Percentiles rank a stretch among this genome's conserved stretches.
These are phyloP conservation scores for Eudyptes chrysolophus DNA, from an alignment of 2,113 vertebrate species.

Conservation along the genomic window DNA sequence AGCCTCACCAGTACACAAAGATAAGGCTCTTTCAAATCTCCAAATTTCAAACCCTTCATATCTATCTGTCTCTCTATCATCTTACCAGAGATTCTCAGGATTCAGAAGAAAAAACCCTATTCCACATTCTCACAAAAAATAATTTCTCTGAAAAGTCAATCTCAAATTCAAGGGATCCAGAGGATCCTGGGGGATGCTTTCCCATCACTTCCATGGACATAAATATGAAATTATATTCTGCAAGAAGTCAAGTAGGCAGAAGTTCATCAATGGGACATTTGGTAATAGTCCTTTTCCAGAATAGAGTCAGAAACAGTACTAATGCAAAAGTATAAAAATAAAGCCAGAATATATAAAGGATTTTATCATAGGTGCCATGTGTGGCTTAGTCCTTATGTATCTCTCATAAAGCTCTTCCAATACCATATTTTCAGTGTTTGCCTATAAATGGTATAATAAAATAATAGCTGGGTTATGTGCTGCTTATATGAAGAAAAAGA, in stretches of 20 bases:
- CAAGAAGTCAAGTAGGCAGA: neutral
- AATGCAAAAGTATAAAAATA: neutral
- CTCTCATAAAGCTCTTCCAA: neutral
- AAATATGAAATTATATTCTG: neutral
- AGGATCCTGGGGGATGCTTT: neutral
- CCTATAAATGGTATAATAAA: neutral
- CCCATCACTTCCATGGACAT: neutral
- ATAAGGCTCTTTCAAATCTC: neutral
- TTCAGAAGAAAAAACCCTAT: neutral
- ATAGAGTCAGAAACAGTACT: neutral
- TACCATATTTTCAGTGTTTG: neutral
- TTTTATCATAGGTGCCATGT: neutral
- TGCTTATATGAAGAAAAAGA: neutral
- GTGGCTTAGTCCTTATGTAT: neutral
- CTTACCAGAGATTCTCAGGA: neutral
- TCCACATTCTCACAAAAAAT: neutral
- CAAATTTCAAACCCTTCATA: neutral
- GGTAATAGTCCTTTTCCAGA: neutral
- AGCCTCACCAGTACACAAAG: neutral
- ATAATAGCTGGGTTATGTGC: neutral
- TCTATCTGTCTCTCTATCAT: neutral
- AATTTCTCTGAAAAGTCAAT: neutral
- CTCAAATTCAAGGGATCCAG: neutral
- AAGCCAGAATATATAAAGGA: neutral
- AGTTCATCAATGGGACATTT: neutral